phyloP scores from a whole-genome alignment of 2,113 vertebrate species.

The Ameiurus melas region DNA sequence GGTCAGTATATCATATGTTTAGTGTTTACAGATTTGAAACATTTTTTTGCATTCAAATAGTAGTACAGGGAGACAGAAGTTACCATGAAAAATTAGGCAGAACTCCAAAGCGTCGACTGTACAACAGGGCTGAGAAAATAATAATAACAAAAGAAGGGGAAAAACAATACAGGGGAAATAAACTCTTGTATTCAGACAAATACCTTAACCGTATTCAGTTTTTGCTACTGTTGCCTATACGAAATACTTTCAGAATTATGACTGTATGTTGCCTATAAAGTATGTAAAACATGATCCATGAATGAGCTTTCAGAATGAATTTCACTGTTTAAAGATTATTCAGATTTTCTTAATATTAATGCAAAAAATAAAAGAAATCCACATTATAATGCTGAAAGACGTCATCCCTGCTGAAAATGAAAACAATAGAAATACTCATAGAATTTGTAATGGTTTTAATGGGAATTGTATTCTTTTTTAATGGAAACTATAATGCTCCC shows the following conservation, averaged over 20 bases:
- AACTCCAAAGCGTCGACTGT: neutral
- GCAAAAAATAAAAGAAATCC: neutral
- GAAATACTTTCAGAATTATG: no score
- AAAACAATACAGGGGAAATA: neutral
- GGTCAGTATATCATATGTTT: neutral
- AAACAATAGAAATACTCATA: no score
- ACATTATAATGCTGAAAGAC: neutral
- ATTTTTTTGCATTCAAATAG: neutral
- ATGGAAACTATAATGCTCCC: no score
- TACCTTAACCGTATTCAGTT: neutral
- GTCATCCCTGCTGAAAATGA: neutral
- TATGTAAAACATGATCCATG: neutral
- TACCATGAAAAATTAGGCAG: neutral
- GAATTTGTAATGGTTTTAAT: no score
- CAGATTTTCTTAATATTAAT: neutral
- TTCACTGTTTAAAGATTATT: neutral
- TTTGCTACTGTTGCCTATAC: no score
- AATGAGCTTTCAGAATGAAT: neutral
- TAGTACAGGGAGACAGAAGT: neutral
- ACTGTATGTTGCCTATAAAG: no score
- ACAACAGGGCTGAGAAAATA: neutral
- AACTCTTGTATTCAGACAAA: neutral
- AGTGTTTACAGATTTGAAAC: neutral
- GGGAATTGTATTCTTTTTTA: no score
- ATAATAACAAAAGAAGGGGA: neutral